Evolutionary conservation across 2,113 vertebrate species (phyloP).

Genomic region (Ctenodactylus gundi): DNA sequence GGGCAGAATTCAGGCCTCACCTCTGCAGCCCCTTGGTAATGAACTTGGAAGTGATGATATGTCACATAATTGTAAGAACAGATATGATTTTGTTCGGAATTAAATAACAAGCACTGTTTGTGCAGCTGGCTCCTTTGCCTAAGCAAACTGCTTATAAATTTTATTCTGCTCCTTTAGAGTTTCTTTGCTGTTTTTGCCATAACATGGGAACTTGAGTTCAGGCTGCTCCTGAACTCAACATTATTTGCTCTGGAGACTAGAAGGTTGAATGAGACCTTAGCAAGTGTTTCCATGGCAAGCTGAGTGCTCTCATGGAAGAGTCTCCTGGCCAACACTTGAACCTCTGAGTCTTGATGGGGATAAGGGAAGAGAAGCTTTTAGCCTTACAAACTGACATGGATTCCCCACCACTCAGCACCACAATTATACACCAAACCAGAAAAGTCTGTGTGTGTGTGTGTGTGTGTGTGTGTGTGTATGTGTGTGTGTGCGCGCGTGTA

Average conservation of each 20-base stretch:
- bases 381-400: background rate
- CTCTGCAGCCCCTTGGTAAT: conserved; percentile 43
- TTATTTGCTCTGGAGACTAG: conserved; percentile 53
- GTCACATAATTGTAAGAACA: conserved; percentile 49
- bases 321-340: background rate
- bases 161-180: conserved; percentile 44
- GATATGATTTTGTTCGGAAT: conserved; percentile 69
- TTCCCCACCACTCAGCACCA: background rate
- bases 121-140: conserved; percentile 63
- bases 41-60: background rate
- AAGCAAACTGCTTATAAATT: conserved; percentile 67
- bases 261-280: conserved; percentile 68
- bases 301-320: conserved; percentile 48
- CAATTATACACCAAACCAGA: background rate
- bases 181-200: conserved; percentile 65
- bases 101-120: conserved; percentile 46
- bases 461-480: background rate
- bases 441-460: background rate
- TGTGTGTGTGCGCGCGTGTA: background rate
- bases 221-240: conserved; percentile 67
- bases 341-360: background rate
- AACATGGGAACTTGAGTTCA: conserved; percentile 60
- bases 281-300: conserved; percentile 69
- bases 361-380: background rate
- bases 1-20: background rate